Conservation (phyloP, 92 coral and sea anemone species). For the Siderastrea radians region DNA sequence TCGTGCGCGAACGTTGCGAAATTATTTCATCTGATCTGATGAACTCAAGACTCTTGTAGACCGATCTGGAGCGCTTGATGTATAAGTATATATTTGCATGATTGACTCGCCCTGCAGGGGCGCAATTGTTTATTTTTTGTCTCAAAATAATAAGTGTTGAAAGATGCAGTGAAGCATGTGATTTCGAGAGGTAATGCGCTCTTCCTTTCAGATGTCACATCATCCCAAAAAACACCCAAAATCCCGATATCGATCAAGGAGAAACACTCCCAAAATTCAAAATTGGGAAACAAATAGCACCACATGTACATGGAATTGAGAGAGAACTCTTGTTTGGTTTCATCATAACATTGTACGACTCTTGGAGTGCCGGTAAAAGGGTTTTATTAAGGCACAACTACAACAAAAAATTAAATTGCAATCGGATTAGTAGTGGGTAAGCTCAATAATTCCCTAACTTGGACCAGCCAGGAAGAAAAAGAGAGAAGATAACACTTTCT, state of each 20-base stretch:
- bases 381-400: too few species aligned
- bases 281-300: too few species aligned
- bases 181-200: neutral
- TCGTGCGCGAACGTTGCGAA: conserved; percentile 1
- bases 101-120: neutral
- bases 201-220: neutral
- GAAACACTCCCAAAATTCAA: neutral
- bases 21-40: neutral
- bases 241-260: neutral
- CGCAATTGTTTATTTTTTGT: neutral
- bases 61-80: neutral
- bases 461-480: too few species aligned
- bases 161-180: conserved; percentile 8
- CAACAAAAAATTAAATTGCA: too few species aligned
- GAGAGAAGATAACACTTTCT: too few species aligned
- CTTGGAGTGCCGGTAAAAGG: too few species aligned
- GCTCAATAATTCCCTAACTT: too few species aligned
- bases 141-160: neutral
- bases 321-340: too few species aligned
- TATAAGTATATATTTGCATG: neutral
- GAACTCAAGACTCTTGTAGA: neutral
- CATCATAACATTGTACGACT: too few species aligned
- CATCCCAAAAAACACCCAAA: neutral
- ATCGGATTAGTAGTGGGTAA: too few species aligned
- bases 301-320: too few species aligned